phyloP scores from a whole-genome alignment of 2,888 invertebrate species.

The Saturnia japonica region DNA sequence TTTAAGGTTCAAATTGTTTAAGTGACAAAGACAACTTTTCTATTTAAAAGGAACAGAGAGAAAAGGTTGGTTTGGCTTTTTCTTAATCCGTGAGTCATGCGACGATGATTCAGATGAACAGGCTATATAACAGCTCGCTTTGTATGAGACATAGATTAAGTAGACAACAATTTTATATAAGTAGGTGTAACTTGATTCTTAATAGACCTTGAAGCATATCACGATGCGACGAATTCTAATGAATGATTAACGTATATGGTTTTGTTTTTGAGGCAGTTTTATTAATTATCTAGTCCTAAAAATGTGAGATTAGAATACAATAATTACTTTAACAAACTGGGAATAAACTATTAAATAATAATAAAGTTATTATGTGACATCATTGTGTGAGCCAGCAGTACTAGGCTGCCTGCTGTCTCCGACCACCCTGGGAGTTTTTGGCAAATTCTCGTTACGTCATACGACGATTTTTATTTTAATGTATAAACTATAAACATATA shows the following conservation, averaged over 20 bases:
- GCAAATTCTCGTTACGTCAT: too few relatives aligned
- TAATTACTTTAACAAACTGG: neutral
- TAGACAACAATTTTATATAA: conserved; percentile 28
- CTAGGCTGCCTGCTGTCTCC: too few relatives aligned
- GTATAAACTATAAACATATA: too few relatives aligned
- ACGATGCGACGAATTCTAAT: conserved; percentile 35
- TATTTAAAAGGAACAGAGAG: conserved; percentile 27
- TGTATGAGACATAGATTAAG: conserved; percentile 11
- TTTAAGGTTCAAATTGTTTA: neutral
- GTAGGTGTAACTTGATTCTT: conserved; percentile 44
- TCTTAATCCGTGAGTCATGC: conserved; percentile 47
- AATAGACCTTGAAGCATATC: conserved; percentile 54
- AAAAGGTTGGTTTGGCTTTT: conserved; percentile 45
- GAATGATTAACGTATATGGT: conserved; percentile 6
- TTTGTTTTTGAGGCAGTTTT: conserved; percentile 10
- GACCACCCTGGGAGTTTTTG: too few relatives aligned
- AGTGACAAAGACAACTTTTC: neutral
- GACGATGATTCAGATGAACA: conserved; percentile 38
- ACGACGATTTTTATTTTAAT: too few relatives aligned
- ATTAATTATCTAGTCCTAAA: neutral
- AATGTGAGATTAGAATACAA: neutral
- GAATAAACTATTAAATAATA: neutral
- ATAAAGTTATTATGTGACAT: too few relatives aligned
- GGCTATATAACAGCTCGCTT: conserved; percentile 24
- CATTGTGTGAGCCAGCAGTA: too few relatives aligned